These are phyloP conservation scores for Onychomys arenicola DNA, from an alignment of 2,797 vertebrate species.

Conservation along the genomic window DNA sequence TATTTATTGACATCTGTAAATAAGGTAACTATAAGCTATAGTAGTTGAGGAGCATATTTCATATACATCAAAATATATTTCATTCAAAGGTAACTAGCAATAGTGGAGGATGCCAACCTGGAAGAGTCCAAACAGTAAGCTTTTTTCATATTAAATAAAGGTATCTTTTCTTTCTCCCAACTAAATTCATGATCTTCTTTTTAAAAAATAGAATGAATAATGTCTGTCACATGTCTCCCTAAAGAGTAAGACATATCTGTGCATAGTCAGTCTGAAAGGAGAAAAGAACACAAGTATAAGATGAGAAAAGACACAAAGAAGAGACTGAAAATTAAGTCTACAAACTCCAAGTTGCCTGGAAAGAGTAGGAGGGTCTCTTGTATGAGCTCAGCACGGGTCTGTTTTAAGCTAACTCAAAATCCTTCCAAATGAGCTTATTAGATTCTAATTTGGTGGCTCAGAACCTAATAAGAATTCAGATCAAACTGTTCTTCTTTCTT, in stretches of 20 bases:
- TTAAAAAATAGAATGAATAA: neutral
- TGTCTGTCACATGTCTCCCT: neutral
- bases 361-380: constrained; percentile 76
- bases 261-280: constrained; percentile 37
- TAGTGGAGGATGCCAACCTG: neutral
- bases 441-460: constrained; percentile 80
- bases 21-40: neutral
- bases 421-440: constrained; percentile 82
- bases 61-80: constrained; percentile 36
- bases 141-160: constrained; percentile 65
- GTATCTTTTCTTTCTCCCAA: neutral
- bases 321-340: constrained; percentile 71
- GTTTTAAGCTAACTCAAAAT: constrained; percentile 81
- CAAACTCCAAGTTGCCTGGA: constrained; percentile 70
- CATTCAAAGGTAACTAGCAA: constrained; percentile 24
- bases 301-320: constrained; percentile 69
- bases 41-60: constrained; percentile 1
- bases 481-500: constrained; percentile 84
- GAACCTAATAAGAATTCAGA: constrained; percentile 83
- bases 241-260: constrained; percentile 48
- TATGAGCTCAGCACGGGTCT: constrained; percentile 76
- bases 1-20: neutral
- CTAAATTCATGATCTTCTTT: constrained; percentile 53
- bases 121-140: constrained; percentile 53
- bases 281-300: constrained; percentile 55